Base-by-base conservation (phyloP, 2,113 vertebrate species). In the Cyanocitta stelleri region DNA sequence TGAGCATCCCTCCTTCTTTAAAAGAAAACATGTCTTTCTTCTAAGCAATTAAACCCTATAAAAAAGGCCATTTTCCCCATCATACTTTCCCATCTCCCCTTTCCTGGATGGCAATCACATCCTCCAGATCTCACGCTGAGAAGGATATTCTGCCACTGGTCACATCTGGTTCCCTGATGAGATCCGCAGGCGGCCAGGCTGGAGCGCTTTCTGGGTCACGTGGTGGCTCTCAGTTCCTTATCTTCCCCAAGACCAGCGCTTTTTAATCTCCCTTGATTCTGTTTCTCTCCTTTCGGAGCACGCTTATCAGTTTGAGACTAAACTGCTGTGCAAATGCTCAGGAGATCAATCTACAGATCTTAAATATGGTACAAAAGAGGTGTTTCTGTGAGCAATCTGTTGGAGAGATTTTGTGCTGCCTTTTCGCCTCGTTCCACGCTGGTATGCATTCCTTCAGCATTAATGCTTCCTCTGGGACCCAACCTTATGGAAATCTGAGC, bases 391-490 rank as follows among this genome's bases (percentile, higher is more conserved):
- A 91, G 68, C 88, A 93, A 80, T 96, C 75, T 94, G 92, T 52
- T 82, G 96, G 89, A 96, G 95, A 69, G 90, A 83, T 84, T 84
- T 68, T n/a, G 78, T 85, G 61, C 91, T 79, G 96, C 78, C 94
- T 93, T 95, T 81, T 82, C 44, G 68, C 69, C 61, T 55, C 71
- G 54, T 87, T 97, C 89, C 94, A 96, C n/a, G 15, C 94, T 90
- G 95, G 92, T 81, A 96, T 92, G 93, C 97, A 98, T 98, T 98
- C 98, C 97, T 98, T 87, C 77, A 85, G 78, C 94, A 95, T 95
- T 97, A 95, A 97, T 94, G 96, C 93, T 97, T 97, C 97, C 97
- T 96, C 81, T 91, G 98, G 98, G 98, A 97, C 90, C 66, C 52
- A 93, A 92, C 95, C 95, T 95, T 97, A 78, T 95, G 63, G 97